Evolutionary conservation across 30 jellyfish, hydroid and myxozoan genomes (phyloP).

Genomic region (Nemopilema nomurai): DNA sequence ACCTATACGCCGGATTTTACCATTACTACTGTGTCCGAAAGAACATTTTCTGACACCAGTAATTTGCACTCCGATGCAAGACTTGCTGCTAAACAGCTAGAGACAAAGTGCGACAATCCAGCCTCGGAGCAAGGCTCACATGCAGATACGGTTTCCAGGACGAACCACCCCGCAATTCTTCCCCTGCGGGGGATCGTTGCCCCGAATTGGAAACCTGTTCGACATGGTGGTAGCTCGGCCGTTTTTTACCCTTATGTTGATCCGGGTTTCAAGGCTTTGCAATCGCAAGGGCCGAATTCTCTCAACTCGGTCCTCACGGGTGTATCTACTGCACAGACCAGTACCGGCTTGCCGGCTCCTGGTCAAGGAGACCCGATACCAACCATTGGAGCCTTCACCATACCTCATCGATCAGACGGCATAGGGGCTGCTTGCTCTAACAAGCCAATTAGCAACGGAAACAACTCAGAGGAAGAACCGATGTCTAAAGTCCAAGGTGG

Average conservation of each 20-base stretch:
- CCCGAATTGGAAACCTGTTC: constrained; percentile 96
- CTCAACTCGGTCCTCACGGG: constrained; percentile 25
- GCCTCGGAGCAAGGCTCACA: constrained; percentile 67
- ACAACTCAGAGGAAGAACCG: constrained; percentile 41
- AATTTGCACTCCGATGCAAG: constrained; percentile 51
- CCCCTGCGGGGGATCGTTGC: constrained; percentile 77
- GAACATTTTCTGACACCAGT: constrained; percentile 59
- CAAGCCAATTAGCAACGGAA: constrained; percentile 47
- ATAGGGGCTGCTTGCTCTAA: constrained; percentile 42
- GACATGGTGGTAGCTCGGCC: constrained; percentile 78
- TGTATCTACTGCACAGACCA: constrained; percentile 8
- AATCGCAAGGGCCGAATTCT: constrained; percentile 44
- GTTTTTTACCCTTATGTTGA: constrained; percentile 82
- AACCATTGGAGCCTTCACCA: constrained; percentile 52
- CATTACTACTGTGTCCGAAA: constrained; percentile 59
- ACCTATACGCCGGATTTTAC: constrained; percentile 35
- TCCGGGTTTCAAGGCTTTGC: constrained; percentile 43
- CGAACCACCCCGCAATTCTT: constrained; percentile 5
- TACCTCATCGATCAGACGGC: constrained; percentile 54
- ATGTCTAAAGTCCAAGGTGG: constrained; percentile 14
- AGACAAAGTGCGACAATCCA: constrained; percentile 29
- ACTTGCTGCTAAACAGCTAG: constrained; percentile 25
- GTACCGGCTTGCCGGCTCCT: constrained; percentile 4
- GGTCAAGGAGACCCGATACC: constrained; percentile 30
- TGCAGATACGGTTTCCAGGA: constrained; percentile 39